phyloP scores from a whole-genome alignment of 2,113 vertebrate species.

The Parus major region DNA sequence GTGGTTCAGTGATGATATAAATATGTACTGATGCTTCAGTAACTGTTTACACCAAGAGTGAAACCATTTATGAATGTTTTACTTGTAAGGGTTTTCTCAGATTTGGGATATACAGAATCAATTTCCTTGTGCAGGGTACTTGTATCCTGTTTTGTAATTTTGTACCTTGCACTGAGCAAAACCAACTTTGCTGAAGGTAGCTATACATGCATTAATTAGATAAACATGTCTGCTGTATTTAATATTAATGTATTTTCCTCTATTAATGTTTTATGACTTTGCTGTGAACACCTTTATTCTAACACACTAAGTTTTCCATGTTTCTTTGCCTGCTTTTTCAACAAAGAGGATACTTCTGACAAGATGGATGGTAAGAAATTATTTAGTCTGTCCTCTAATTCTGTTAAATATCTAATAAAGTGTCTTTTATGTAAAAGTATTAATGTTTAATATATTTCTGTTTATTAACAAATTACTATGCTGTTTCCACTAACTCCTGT shows the following conservation, averaged over 20 bases:
- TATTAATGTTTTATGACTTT: constrained; percentile 63
- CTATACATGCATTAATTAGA: constrained; percentile 12
- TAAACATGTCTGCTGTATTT: constrained; percentile 37
- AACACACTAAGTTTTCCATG: constrained; percentile 84
- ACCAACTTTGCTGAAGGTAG: constrained; percentile 3
- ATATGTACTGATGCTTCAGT: neutral
- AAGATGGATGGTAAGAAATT: constrained; percentile 97
- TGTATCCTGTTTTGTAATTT: neutral
- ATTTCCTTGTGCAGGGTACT: neutral
- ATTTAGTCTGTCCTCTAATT: constrained; percentile 64
- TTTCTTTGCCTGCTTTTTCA: constrained; percentile 83
- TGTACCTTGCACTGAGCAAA: neutral
- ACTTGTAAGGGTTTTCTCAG: neutral
- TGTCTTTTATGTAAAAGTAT: constrained; percentile 6
- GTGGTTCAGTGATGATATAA: neutral
- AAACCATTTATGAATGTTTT: neutral
- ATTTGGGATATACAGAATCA: neutral
- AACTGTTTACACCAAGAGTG: neutral
- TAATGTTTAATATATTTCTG: constrained; percentile 2
- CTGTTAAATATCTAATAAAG: neutral
- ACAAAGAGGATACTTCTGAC: constrained; percentile 98
- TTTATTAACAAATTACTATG: neutral
- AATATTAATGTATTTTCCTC: constrained; percentile 66
- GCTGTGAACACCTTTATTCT: constrained; percentile 71
- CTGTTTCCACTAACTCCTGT: neutral